Conservation (phyloP, 2,888 invertebrate species). For the Watsonalla cultraria region DNA sequence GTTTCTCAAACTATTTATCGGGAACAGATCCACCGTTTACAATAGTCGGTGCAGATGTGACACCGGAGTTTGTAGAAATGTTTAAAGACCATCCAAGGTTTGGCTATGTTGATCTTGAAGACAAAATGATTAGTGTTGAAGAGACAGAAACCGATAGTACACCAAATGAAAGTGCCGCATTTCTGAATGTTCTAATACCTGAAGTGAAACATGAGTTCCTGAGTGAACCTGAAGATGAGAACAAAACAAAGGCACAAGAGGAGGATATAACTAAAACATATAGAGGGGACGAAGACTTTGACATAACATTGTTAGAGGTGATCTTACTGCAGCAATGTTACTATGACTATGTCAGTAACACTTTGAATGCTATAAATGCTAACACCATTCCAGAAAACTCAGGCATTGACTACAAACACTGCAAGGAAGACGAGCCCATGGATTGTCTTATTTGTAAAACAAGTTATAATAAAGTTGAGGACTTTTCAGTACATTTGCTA, state of each 20-base stretch:
- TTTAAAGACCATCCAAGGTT: conserved; percentile 43
- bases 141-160: conserved; percentile 10
- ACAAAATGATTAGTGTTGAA: conserved; percentile 21
- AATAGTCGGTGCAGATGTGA: conserved; percentile 62
- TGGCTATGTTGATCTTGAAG: conserved; percentile 55
- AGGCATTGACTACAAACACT: conserved; percentile 43
- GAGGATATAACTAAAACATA: conserved; percentile 38
- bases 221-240: conserved; percentile 21
- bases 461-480: conserved; percentile 33
- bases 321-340: conserved; percentile 63
- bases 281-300: conserved; percentile 64
- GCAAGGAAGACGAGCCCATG: conserved; percentile 33
- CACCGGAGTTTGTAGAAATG: conserved; percentile 51
- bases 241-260: conserved; percentile 38
- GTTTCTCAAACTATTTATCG: conserved; percentile 54
- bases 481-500: conserved; percentile 21
- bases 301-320: conserved; percentile 64
- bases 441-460: conserved; percentile 53
- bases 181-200: conserved; percentile 33
- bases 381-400: conserved; percentile 47
- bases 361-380: conserved; percentile 41
- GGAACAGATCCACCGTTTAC: conserved; percentile 57
- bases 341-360: conserved; percentile 52
- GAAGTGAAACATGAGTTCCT: conserved; percentile 33
- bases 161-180: conserved; percentile 14